Base-by-base conservation (phyloP, 2,797 vertebrate genomes). In the Glyptemys insculpta region DNA sequence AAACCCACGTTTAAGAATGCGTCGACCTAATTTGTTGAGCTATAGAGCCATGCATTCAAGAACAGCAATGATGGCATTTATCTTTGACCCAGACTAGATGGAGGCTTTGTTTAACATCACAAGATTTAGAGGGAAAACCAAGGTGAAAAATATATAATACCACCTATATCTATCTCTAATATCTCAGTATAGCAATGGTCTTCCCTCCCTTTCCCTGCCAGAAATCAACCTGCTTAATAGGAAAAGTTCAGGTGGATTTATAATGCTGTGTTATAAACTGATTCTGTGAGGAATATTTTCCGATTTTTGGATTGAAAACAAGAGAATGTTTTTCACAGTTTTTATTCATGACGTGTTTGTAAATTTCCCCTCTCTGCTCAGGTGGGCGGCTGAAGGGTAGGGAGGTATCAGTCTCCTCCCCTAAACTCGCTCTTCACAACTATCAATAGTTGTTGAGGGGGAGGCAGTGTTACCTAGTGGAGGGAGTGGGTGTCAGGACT, bases 1-100 rank as follows among this genome's bases (percentile, higher is more conserved):
- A 90, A 95, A 80, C 91, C 7, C 50, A 1, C 23, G 85, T 79
- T 34, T 80, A 23, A 15, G 85, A 41, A 92, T 79, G 85, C 90
- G 88, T 90, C 91, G 25, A 27, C 74, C 91, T 44, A 1, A 1
- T 86, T 68, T 93, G 84, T 83, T 25, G 53, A 0, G 37, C 23
- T 34, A 31, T 7, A 31, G 31, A 31, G 31, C 31, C 59, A 34
- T 15, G 31, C 59, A 62, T 62, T 62, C 59, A 34, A 59, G 59
- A 15, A 62, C 31, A 62, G 59, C 31, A 62, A 6, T 15, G 31
- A 62, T 31, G 59, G 59, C 31, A 62, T 62, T 62, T 62, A 15
- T 62, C 59, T 62, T 62, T 6, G 14, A 62, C 14, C 14, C 59
- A 62, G 29, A 62, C 31, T 62, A 34, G 31, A 34, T 15, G 59